phyloP scores from a whole-genome alignment of 1,140 invertebrate species.

The Eubasilissa regina region DNA sequence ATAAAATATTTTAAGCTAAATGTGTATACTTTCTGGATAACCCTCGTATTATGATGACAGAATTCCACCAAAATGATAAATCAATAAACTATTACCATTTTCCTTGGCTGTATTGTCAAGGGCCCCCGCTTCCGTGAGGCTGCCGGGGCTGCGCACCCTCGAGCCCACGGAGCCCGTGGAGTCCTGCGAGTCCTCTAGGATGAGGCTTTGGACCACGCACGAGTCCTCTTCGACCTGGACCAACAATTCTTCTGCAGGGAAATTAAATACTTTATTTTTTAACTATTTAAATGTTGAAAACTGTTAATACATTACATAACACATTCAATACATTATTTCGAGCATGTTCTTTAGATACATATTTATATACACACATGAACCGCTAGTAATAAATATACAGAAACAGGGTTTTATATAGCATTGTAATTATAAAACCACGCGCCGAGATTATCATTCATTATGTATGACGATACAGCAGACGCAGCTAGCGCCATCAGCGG shows the following conservation, averaged over 20 bases:
- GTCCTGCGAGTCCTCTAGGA: constrained; percentile 44
- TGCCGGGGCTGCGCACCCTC: constrained; percentile 22
- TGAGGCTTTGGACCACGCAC: constrained; percentile 52
- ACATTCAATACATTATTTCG: no score
- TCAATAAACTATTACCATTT: constrained; percentile 18
- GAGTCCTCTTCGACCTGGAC: constrained; percentile 58
- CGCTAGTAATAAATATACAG: no score
- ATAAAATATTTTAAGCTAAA: background rate
- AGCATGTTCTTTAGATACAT: no score
- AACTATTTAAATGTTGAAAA: no score
- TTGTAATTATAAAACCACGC: no score
- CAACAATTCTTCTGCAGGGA: constrained; percentile 50
- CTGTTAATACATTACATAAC: no score
- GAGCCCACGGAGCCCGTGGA: background rate
- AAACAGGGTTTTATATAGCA: no score
- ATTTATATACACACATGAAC: no score
- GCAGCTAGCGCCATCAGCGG: no score
- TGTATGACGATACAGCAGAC: no score
- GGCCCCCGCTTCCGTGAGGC: constrained; percentile 4
- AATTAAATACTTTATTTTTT: background rate
- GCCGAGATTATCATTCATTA: no score
- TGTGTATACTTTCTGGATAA: background rate
- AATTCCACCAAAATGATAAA: no score
- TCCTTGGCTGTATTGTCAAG: constrained; percentile 29
- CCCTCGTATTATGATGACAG: background rate